Base-by-base conservation (phyloP, 1,140 invertebrate species). In the Venturia canescens region DNA sequence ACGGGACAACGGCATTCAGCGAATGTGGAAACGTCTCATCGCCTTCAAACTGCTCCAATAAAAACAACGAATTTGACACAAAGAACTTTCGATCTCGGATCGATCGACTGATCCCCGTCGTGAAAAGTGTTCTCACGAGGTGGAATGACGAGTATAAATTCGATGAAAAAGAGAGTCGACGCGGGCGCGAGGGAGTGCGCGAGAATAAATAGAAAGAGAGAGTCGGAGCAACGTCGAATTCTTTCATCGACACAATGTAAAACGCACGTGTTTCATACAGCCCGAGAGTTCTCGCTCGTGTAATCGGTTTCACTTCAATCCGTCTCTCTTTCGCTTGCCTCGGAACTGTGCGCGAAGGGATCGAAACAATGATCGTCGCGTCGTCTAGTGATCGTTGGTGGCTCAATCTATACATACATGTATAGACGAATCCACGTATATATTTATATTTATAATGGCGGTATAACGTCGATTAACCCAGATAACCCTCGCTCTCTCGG, bases 401-500 rank as follows among this genome's bases (percentile, higher is more conserved):
- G 71, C 50, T 53, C 13, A 48, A 57, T 26, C 6, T 23, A 11
- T 63, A 63, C 38, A 80, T 66, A 63, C 23, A 63, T 63, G 23
- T 63, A 34, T 34, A 34, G 3, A 34, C 9, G 9, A 34, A 34
- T 34, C 3, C 34, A 44, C 38, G 13, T 44, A 44, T 11, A 44
- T 44, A 44, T 44, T 29, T 66, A 27, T 23, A 66, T 66, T 63
- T 75, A 76, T 83, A 77, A 76, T 78, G 16, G 60, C 63, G 31
- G 81, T 81, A 80, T 80, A 81, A 69, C 83, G 86, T 86, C 85
- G 83, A 87, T 87, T 87, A 87, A 87, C 83, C 86, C 82, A 83
- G 84, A 85, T 86, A 87, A 87, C 83, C 83, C 81, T 76, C 27
- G 50, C 27, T 63, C 74, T 76, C 53, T 76, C 53, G 27, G 53